These are phyloP conservation scores for Calephelis perditalis DNA, from an alignment of 2,888 invertebrate species.

Conservation along the genomic window DNA sequence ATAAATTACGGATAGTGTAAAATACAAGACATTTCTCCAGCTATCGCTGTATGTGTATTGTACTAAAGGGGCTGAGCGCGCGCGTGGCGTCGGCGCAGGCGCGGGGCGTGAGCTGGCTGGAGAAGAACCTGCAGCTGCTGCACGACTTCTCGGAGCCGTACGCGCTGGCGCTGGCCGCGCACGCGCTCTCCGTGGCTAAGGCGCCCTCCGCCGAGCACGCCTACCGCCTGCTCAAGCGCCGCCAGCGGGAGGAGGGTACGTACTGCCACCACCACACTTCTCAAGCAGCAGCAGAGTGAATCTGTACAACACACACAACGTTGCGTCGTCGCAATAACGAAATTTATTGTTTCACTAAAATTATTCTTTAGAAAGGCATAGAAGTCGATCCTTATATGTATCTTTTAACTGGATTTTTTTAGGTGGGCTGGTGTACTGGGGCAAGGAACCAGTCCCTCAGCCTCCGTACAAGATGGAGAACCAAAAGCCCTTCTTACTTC, in stretches of 20 bases:
- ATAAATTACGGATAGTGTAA: too few species aligned
- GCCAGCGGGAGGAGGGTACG: conserved; percentile 82
- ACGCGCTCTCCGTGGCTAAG: conserved; percentile 89
- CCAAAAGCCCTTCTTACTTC: conserved; percentile 92
- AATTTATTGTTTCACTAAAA: too few species aligned
- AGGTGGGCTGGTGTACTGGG: conserved; percentile 93
- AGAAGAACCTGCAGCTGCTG: conserved; percentile 87
- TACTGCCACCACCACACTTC: too few species aligned
- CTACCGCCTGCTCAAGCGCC: conserved; percentile 83
- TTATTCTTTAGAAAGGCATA: too few species aligned
- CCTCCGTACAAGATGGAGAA: conserved; percentile 93
- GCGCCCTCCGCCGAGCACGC: conserved; percentile 92
- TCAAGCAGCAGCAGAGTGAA: too few species aligned
- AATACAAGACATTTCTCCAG: too few species aligned
- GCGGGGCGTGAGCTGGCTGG: conserved; percentile 88
- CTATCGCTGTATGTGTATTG: too few species aligned
- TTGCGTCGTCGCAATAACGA: too few species aligned
- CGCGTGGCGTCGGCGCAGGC: conserved; percentile 87
- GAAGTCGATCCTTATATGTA: too few species aligned
- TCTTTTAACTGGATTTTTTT: conserved; percentile 12
- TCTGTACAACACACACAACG: too few species aligned
- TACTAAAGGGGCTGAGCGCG: conserved; percentile 81
- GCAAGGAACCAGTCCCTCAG: conserved; percentile 85
- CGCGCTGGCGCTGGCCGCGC: conserved; percentile 92
- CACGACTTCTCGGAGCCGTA: conserved; percentile 86